phyloP scores from a whole-genome alignment of 2,797 vertebrate genomes.

The Molossus molossus region DNA sequence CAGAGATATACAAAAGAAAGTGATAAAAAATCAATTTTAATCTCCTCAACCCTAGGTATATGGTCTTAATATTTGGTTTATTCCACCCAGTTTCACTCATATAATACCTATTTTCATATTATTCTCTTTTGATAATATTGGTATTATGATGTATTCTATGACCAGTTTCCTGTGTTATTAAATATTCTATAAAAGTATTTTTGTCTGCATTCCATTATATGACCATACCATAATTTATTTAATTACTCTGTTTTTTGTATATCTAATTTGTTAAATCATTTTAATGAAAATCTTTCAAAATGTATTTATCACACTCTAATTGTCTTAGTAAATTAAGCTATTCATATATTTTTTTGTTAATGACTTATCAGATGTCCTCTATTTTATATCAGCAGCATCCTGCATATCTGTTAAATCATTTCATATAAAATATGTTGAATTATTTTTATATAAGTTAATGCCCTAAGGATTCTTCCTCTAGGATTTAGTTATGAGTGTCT shows the following conservation, averaged over 20 bases:
- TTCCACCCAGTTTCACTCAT: neutral
- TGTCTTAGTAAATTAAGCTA: conserved; percentile 47
- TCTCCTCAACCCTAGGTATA: neutral
- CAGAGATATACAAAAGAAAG: neutral
- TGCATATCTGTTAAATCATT: conserved; percentile 34
- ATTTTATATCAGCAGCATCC: neutral
- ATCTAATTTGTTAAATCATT: conserved; percentile 37
- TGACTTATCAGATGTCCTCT: neutral
- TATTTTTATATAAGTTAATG: conserved; percentile 62
- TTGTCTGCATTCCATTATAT: conserved; percentile 26
- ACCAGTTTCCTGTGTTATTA: conserved; percentile 7
- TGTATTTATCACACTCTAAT: neutral
- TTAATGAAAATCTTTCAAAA: conserved; percentile 55
- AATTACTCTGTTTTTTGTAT: conserved; percentile 31
- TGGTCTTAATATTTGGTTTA: conserved; percentile 16
- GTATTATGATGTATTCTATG: neutral
- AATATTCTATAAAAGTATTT: conserved; percentile 46
- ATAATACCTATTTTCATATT: neutral
- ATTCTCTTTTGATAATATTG: neutral
- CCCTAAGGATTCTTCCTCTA: neutral
- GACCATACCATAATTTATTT: conserved; percentile 6
- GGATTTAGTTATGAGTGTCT: neutral
- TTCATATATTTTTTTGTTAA: neutral
- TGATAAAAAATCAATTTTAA: conserved; percentile 23
- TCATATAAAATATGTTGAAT: neutral